Conservation (phyloP, 2,113 vertebrate species). For the Phalacrocorax aristotelis region DNA sequence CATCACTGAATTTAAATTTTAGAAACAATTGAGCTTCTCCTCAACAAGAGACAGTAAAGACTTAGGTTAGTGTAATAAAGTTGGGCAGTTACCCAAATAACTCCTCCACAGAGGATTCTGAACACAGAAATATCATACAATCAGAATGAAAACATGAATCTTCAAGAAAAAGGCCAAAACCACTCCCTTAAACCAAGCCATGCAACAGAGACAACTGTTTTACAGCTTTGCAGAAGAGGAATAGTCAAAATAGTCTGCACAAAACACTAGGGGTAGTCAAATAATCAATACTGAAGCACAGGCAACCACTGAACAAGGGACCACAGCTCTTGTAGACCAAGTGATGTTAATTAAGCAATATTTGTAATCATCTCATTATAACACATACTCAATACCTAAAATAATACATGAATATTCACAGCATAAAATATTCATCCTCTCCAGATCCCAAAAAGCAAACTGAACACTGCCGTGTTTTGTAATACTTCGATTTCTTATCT, state of each 20-base stretch:
- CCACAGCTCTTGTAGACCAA: background rate
- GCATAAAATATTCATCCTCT: background rate
- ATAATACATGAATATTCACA: background rate
- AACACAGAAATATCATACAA: background rate
- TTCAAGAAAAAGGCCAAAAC: accelerated
- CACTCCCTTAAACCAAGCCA: accelerated
- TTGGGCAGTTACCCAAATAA: background rate
- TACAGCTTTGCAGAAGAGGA: background rate
- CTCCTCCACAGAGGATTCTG: background rate
- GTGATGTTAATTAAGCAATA: background rate
- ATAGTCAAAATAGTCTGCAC: background rate
- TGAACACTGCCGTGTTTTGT: background rate
- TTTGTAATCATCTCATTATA: background rate
- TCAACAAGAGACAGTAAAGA: background rate
- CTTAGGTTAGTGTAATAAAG: background rate
- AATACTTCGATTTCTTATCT: background rate
- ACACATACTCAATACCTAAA: background rate
- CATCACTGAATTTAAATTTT: background rate
- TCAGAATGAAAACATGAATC: background rate
- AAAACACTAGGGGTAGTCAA: background rate
- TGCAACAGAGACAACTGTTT: background rate
- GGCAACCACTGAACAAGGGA: background rate
- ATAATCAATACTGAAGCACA: background rate
- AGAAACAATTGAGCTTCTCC: background rate
- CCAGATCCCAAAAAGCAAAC: background rate